Conservation (phyloP, 64 coral and sea anemone species). For the Stichodactyla helianthus region DNA sequence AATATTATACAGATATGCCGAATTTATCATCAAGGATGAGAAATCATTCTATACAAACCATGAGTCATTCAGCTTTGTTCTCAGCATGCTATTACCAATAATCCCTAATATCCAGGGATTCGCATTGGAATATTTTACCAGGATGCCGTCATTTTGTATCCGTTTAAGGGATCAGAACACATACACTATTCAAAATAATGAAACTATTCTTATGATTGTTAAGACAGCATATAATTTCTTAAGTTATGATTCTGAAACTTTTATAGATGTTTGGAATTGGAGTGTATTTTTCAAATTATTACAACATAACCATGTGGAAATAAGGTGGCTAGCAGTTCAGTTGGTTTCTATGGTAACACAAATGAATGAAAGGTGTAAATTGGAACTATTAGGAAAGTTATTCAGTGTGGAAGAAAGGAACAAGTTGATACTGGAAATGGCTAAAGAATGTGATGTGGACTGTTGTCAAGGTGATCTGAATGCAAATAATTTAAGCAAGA, state of each 20-base stretch:
- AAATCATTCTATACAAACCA: not conserved
- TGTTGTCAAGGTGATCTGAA: not conserved
- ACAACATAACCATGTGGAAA: conserved; percentile 22
- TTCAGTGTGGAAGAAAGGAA: conserved; percentile 51
- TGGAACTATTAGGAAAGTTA: conserved; percentile 39
- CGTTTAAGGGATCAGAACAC: conserved; percentile 2
- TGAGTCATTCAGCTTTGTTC: conserved; percentile 39
- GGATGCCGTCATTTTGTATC: conserved; percentile 16
- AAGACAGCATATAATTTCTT: conserved; percentile 82
- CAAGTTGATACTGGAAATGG: conserved; percentile 27
- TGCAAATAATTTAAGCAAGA: not conserved
- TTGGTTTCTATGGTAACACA: conserved; percentile 71
- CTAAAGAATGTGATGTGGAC: not conserved
- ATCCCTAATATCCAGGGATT: conserved; percentile 38
- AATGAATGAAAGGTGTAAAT: conserved; percentile 58
- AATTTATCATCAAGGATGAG: not conserved
- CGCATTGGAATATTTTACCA: conserved; percentile 28
- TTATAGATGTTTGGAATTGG: conserved; percentile 54
- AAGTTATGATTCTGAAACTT: conserved; percentile 52
- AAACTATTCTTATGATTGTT: conserved; percentile 38
- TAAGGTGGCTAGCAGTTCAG: conserved; percentile 54
- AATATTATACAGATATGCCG: conserved; percentile 24
- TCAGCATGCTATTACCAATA: conserved; percentile 43
- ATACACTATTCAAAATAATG: conserved; percentile 4
- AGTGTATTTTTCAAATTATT: conserved; percentile 49